phyloP scores from a whole-genome alignment of 2,888 invertebrate genomes.

The Nomada flava region DNA sequence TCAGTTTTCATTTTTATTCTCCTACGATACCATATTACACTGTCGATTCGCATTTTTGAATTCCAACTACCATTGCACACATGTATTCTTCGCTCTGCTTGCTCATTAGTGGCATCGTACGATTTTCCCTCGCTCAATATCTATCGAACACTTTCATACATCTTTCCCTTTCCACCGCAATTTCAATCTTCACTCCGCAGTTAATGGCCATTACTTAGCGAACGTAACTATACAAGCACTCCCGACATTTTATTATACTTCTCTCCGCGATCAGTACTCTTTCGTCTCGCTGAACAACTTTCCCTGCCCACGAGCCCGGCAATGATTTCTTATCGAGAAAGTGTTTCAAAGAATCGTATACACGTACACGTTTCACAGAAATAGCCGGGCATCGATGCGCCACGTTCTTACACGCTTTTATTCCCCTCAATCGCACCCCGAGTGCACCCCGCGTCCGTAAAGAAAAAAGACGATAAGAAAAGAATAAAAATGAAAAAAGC shows the following conservation, averaged over 20 bases:
- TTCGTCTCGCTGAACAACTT: constrained; percentile 16
- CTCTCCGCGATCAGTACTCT: not conserved
- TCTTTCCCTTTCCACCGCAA: not conserved
- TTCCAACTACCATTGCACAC: not conserved
- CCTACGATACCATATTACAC: not conserved
- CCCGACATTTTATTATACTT: not conserved
- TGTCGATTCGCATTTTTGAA: not conserved
- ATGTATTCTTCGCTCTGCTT: constrained; percentile 18
- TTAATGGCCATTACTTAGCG: constrained; percentile 23
- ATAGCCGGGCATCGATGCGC: not conserved
- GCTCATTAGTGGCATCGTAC: constrained; percentile 41
- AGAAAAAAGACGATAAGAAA: too few relatives aligned
- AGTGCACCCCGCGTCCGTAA: too few relatives aligned
- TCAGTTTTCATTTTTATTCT: not conserved
- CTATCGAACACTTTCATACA: constrained; percentile 13
- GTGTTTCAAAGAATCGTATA: not conserved
- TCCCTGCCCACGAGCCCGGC: not conserved
- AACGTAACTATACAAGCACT: constrained; percentile 17
- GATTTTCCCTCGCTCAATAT: constrained; percentile 4
- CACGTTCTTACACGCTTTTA: too few relatives aligned
- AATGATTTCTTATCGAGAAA: not conserved
- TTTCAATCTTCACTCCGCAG: not conserved
- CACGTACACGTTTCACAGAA: not conserved
- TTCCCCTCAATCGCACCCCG: too few relatives aligned
- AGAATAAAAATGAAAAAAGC: too few relatives aligned